Conservation (phyloP, 2,113 vertebrate species). For the Diadophis punctatus region DNA sequence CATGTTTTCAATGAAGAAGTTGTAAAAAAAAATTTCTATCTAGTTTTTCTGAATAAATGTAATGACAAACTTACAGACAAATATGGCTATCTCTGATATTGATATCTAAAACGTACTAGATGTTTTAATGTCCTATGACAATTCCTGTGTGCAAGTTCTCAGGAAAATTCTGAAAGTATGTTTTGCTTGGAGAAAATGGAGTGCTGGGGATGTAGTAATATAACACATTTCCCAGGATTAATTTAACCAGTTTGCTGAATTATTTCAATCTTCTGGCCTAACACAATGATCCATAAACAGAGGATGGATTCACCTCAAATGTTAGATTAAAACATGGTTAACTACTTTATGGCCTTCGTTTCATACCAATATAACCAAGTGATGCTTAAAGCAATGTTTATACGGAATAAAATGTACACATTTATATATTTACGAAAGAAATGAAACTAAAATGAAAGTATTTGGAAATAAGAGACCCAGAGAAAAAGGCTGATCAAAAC, state of each 20-base stretch:
- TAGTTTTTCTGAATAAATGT: not conserved
- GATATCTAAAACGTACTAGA: not conserved
- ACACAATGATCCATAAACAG: not conserved
- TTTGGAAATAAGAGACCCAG: not conserved
- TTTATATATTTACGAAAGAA: not conserved
- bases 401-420: not conserved
- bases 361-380: not conserved
- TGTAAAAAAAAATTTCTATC: not conserved
- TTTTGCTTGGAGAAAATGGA: not conserved
- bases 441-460: not conserved
- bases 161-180: not conserved
- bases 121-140: not conserved
- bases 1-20: not conserved
- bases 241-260: not conserved
- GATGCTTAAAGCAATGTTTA: not conserved
- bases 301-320: not conserved
- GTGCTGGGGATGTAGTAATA: not conserved
- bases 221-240: not conserved
- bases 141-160: not conserved
- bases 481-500: not conserved
- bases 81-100: not conserved
- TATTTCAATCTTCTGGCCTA: not conserved
- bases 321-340: not conserved
- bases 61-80: not conserved
- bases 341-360: not conserved